These are phyloP conservation scores for Drosophila saltans DNA, from an alignment of 1,140 invertebrate species.

Conservation along the genomic window DNA sequence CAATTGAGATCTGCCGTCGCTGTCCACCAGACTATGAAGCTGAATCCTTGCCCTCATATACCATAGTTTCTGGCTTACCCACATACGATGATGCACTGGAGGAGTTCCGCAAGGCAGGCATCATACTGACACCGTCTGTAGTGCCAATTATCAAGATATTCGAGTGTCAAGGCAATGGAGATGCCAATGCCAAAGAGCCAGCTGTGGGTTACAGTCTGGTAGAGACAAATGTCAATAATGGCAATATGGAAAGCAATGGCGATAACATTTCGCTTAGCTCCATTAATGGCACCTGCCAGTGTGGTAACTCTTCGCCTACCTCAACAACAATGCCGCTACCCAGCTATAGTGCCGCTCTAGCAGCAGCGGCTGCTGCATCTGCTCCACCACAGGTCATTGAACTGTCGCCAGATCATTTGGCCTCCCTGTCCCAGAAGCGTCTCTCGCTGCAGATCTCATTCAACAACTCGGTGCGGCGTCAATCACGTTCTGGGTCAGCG, in stretches of 20 bases:
- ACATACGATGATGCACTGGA: slow-evolving; percentile 86
- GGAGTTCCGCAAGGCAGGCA: slow-evolving; percentile 84
- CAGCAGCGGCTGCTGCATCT: slow-evolving; percentile 42
- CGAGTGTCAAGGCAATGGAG: slow-evolving; percentile 50
- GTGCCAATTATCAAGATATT: slow-evolving; percentile 81
- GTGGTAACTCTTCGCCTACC: slow-evolving; percentile 56
- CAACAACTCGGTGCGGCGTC: slow-evolving; percentile 69
- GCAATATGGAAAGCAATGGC: slow-evolving; percentile 26
- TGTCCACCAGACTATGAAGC: slow-evolving; percentile 82
- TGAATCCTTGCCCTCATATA: slow-evolving; percentile 86
- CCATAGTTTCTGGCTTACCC: slow-evolving; percentile 86
- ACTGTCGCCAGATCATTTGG: slow-evolving; percentile 75
- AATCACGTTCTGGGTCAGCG: slow-evolving; percentile 53
- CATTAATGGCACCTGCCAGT: slow-evolving; percentile 50
- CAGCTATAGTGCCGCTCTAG: slow-evolving; percentile 61
- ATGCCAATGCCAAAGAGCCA: slow-evolving; percentile 45
- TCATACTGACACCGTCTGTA: slow-evolving; percentile 68
- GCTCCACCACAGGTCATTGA: slow-evolving; percentile 72
- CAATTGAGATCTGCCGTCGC: slow-evolving; percentile 75
- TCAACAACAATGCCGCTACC: slow-evolving; percentile 44
- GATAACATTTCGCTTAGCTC: slow-evolving; percentile 66
- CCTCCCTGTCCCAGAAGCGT: slow-evolving; percentile 76
- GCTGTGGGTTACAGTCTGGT: slow-evolving; percentile 68
- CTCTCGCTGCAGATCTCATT: slow-evolving; percentile 82
- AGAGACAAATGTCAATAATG: slow-evolving; percentile 43